Conservation (phyloP, 2,888 invertebrate species). For the Calliphora vomitoria region DNA sequence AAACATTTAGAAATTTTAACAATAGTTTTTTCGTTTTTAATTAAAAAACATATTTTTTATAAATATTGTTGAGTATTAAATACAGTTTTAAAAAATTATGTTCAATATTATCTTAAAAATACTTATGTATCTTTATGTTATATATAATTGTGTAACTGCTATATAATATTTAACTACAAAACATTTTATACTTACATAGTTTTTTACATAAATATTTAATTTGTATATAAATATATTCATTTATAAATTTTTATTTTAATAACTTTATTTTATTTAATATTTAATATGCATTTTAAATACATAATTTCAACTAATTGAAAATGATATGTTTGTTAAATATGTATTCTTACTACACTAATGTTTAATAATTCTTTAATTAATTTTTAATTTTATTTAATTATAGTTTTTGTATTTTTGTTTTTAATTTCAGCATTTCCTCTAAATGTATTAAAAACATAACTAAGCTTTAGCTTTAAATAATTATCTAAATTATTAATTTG, state of each 20-base stretch:
- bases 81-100: conserved; percentile 11
- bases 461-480: too few relatives aligned
- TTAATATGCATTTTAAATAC: conserved; percentile 65
- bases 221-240: conserved; percentile 13
- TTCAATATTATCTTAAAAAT: not conserved
- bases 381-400: not conserved
- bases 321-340: conserved; percentile 79
- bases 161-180: not conserved
- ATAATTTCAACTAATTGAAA: conserved; percentile 77
- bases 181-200: not conserved
- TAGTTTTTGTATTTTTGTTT: not conserved
- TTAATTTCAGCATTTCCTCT: not conserved
- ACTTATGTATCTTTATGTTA: not conserved
- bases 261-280: conserved; percentile 25
- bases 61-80: not conserved
- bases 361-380: not conserved
- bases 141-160: conserved; percentile 11
- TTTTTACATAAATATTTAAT: conserved; percentile 1
- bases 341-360: conserved; percentile 16
- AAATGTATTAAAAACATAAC: too few relatives aligned
- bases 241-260: conserved; percentile 56
- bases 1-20: too few relatives aligned
- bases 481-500: too few relatives aligned
- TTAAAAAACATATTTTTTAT: not conserved
- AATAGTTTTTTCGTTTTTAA: not conserved